These are phyloP conservation scores for Dicaeum eximium DNA, from an alignment of 2,113 vertebrate genomes.

Conservation along the genomic window DNA sequence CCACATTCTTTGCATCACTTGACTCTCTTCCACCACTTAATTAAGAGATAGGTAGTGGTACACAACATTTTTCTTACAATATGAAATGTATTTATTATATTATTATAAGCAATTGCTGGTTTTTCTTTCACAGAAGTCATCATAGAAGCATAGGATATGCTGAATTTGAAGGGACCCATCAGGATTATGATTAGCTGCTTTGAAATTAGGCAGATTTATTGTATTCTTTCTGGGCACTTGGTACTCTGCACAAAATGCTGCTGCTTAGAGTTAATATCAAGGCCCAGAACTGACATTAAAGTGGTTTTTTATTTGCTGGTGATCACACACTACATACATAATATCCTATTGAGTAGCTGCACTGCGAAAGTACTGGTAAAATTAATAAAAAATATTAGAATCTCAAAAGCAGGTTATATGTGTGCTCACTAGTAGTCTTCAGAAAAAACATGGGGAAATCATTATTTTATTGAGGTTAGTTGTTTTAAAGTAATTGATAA, in stretches of 20 bases:
- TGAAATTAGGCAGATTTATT: not conserved
- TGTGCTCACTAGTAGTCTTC: not conserved
- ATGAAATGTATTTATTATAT: not conserved
- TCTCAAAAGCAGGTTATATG: not conserved
- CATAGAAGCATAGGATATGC: not conserved
- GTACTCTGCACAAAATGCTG: not conserved
- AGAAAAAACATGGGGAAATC: not conserved
- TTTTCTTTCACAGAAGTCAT: not conserved
- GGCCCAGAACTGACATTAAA: not conserved
- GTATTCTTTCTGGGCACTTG: not conserved
- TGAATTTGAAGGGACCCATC: not conserved
- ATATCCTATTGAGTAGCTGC: not conserved
- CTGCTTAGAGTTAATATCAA: not conserved
- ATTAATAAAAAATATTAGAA: not conserved
- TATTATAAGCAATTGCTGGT: not conserved
- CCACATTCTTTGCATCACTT: not conserved
- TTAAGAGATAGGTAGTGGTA: not conserved
- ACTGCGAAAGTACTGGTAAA: not conserved
- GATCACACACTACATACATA: not conserved
- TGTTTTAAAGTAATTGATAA: not conserved
- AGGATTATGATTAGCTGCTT: not conserved
- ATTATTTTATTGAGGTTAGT: not conserved
- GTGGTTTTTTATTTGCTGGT: not conserved
- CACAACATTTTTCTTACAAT: not conserved
- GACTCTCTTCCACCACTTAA: not conserved